These are phyloP conservation scores for Channa maculata DNA, from an alignment of 2,113 vertebrate species.

Conservation along the genomic window DNA sequence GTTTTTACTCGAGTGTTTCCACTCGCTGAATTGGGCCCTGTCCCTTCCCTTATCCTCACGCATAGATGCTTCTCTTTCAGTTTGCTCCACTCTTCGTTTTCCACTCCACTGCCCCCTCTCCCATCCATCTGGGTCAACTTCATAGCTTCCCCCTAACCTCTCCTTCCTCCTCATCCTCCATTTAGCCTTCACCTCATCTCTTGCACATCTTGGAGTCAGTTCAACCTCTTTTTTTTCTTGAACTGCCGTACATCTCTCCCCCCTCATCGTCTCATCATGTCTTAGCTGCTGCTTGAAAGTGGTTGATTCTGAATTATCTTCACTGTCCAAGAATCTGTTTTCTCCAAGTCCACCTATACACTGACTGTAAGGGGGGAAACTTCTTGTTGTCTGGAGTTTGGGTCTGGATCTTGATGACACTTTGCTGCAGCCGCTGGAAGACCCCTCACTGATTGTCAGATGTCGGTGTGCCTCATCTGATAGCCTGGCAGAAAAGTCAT, in stretches of 20 bases:
- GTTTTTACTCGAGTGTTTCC: slow-evolving; percentile 32
- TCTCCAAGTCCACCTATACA: slow-evolving; percentile 68
- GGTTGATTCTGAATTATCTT: not conserved
- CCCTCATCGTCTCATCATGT: not conserved
- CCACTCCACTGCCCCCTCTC: slow-evolving; percentile 30
- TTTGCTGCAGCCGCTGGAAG: slow-evolving; percentile 17
- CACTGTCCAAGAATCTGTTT: not conserved
- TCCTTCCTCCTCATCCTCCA: slow-evolving; percentile 58
- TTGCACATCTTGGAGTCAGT: slow-evolving; percentile 4
- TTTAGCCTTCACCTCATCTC: slow-evolving; percentile 41
- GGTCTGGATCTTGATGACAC: slow-evolving; percentile 45
- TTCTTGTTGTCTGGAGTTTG: slow-evolving; percentile 64
- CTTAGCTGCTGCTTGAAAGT: not conserved
- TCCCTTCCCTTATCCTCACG: not conserved
- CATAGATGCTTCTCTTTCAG: not conserved
- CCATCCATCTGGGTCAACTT: slow-evolving; percentile 7
- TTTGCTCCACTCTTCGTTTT: slow-evolving; percentile 35
- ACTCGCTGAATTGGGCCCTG: slow-evolving; percentile 4
- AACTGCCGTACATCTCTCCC: not conserved
- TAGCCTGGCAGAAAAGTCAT: slow-evolving; percentile 21
- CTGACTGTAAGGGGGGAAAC: slow-evolving; percentile 73
- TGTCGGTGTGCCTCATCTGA: slow-evolving; percentile 30
- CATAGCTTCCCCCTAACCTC: slow-evolving; percentile 37
- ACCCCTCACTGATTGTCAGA: slow-evolving; percentile 18
- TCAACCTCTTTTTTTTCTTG: slow-evolving; percentile 24